Evolutionary conservation across 2,888 invertebrate species (phyloP).

Genomic region (Troglohyphantes excavatus): DNA sequence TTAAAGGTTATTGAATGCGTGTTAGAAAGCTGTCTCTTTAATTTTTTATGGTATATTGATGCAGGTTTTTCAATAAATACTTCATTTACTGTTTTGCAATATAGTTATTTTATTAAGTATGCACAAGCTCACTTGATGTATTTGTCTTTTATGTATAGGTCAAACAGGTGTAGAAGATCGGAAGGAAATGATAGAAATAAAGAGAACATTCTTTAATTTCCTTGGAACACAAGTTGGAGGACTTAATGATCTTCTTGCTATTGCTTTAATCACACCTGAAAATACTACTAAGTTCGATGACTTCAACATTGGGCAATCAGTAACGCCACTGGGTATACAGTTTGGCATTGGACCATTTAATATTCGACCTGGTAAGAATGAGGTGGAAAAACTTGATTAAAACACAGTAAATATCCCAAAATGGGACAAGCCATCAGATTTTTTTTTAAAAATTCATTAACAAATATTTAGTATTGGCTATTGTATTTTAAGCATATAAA

Average conservation of each 20-base stretch:
- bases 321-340: neutral
- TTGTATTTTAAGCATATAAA: too few species aligned
- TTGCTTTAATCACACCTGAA: constrained; percentile 9
- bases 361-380: constrained; percentile 76
- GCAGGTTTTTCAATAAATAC: too few species aligned
- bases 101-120: too few species aligned
- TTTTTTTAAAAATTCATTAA: too few species aligned
- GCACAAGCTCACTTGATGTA: neutral
- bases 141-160: constrained; percentile 29
- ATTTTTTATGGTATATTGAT: too few species aligned
- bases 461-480: too few species aligned
- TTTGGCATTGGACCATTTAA: constrained; percentile 80
- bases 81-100: too few species aligned
- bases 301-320: neutral
- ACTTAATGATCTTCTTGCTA: neutral
- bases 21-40: too few species aligned
- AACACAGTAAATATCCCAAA: too few species aligned
- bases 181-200: neutral
- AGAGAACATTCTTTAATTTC: constrained; percentile 7
- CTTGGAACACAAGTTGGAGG: neutral
- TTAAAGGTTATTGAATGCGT: too few species aligned
- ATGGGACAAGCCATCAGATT: too few species aligned
- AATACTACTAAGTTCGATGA: neutral
- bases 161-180: neutral
- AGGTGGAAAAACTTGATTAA: neutral